Base-by-base conservation (phyloP, 2,797 vertebrate species). In the Mus minutoides region DNA sequence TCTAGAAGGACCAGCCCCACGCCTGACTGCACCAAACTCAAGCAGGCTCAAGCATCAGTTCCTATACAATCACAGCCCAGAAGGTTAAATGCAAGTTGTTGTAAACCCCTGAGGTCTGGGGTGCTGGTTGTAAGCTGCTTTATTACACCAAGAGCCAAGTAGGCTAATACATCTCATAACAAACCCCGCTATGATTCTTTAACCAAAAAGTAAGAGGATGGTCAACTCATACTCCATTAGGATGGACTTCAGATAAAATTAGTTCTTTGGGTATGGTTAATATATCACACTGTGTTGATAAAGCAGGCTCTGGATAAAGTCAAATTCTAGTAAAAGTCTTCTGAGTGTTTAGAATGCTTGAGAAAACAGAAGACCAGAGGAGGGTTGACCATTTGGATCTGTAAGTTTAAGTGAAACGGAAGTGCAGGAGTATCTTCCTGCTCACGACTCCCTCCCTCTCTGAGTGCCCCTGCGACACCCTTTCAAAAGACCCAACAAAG, bases 181-280 rank as follows among this genome's bases (percentile, higher is more conserved):
- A 88, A 49, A 69, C 7, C 21, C 22, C 37, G 14, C n/a, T 3
- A 13, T 75, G 52, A 21, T 58, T 94, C 77, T 89, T 29, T 6
- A 86, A 78, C 34, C 26, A 88, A 92, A 90, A 78, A 83, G 29
- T 58, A 91, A 88, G 49, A 58, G 24, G 9, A 93, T 62, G 14
- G 40, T 82, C 71, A 90, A 88, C n/a, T 73, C 67, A 82, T 54
- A 78, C 54, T 92, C 26, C 24, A 46, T 85, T 82, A 92, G 64
- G 16, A 93, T 94, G 31, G 56, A 43, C 62, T 92, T 94, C 34
- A 67, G 71, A 92, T 49, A 90, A 95, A 93, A 89, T 93, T 46
- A 92, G 37, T 60, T 71, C 46, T 85, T 94, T 94, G 46, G 29
- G 58, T 64, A 88, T 88, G 67, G 37, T 67, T 21, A 82, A 49